Evolutionary conservation across 2,113 vertebrate genomes (phyloP).

Genomic region (Lasiurus cinereus): DNA sequence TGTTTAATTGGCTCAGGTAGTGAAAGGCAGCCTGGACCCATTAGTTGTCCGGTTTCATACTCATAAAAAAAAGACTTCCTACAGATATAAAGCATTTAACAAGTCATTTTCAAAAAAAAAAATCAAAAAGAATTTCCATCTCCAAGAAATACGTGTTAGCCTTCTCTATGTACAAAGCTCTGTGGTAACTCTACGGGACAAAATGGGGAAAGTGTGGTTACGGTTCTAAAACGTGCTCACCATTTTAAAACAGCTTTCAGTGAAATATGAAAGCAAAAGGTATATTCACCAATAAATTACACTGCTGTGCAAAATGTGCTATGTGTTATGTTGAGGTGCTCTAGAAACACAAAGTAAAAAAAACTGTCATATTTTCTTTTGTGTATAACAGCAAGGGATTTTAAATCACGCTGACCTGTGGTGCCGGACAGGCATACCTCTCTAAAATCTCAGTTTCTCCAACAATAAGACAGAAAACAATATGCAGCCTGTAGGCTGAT

Average conservation of each 20-base stretch:
- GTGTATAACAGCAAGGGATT: neutral
- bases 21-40: too few relatives aligned
- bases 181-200: neutral
- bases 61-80: neutral
- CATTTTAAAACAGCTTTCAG: neutral
- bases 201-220: neutral
- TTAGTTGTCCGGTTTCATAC: too few relatives aligned
- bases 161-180: neutral
- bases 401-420: neutral
- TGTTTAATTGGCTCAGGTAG: too few relatives aligned
- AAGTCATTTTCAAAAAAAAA: neutral
- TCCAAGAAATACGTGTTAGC: neutral
- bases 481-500: neutral
- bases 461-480: neutral
- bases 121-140: neutral
- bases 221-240: neutral
- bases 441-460: neutral
- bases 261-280: neutral
- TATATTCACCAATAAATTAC: neutral
- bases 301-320: neutral
- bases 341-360: neutral
- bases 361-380: neutral
- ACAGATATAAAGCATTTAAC: constrained; percentile 33
- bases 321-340: neutral
- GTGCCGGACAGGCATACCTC: neutral